Evolutionary conservation across 2,888 invertebrate species (phyloP).

Genomic region (Ephialtes manifestator): DNA sequence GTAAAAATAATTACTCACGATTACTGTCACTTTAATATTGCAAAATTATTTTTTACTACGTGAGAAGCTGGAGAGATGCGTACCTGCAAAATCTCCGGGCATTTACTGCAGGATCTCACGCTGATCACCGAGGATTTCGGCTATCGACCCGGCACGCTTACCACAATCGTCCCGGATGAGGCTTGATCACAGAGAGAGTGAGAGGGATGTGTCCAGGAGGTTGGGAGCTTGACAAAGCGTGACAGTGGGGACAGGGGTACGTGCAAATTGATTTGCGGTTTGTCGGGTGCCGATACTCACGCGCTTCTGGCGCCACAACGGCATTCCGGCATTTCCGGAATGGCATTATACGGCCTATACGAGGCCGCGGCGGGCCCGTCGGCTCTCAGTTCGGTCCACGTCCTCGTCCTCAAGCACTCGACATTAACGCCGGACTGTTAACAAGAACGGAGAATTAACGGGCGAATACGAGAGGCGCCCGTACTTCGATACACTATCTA

Average conservation of each 20-base stretch:
- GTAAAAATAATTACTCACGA: neutral
- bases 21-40: neutral
- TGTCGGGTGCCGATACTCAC: slow-evolving; percentile 75
- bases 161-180: slow-evolving; percentile 50
- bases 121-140: slow-evolving; percentile 35
- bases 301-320: slow-evolving; percentile 79
- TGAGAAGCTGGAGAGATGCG: neutral
- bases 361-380: slow-evolving; percentile 69
- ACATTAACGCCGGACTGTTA: slow-evolving; percentile 78
- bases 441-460: slow-evolving; percentile 76
- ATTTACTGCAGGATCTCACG: slow-evolving; percentile 4
- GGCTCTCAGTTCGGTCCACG: slow-evolving; percentile 35
- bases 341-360: slow-evolving; percentile 75
- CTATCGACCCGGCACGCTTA: slow-evolving; percentile 40
- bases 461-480: slow-evolving; percentile 63
- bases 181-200: neutral
- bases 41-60: neutral
- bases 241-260: slow-evolving; percentile 57
- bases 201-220: slow-evolving; percentile 16
- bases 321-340: slow-evolving; percentile 83
- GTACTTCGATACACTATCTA: slow-evolving; percentile 38
- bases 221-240: slow-evolving; percentile 40
- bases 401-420: slow-evolving; percentile 61
- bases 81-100: slow-evolving; percentile 1
- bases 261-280: slow-evolving; percentile 82